Base-by-base conservation (phyloP, 2,888 invertebrate genomes). In the Ashinkailepas kermadecensis region DNA sequence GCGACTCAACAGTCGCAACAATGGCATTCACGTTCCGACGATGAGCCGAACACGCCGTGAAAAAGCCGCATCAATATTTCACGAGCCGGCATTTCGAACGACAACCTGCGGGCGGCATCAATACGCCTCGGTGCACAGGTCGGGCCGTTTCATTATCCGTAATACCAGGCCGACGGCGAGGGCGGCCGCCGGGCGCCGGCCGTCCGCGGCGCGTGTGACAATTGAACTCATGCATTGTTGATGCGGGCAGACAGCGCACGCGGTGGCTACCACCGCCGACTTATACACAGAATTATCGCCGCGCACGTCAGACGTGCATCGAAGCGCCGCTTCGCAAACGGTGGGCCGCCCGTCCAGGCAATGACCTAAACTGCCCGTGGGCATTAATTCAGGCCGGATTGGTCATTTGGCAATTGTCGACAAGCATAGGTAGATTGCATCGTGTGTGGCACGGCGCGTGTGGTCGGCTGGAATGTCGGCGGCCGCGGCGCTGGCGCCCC, bases 101-200 rank as follows among this genome's bases (percentile, higher is more conserved):
- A 23, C 70, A 39, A 39, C 70, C 70, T 18, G 39, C 39, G 10
- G 15, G 39, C 18, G 70, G 39, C 70, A 70, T 70, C 70, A 70
- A 70, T 70, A 70, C 39, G 12, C 70, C 25, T 25, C 23, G 23
- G 39, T 39, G 15, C 15, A 39, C 25, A 4, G 25, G 12, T 39
- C 25, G 70, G 15, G 70, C 70, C 8, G 70, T 70, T 70, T 70
- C 70, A 70, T 70, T 70, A 70, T 70, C 70, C 25, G 70, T 70
- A 70, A 70, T 70, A 70, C 39, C 25, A 70, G 70, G 13, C 39
- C 39, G 39, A 15, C 39, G 70, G 25, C 70, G 70, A 3, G 15
- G 70, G 12, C 15, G 12, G 39, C 13, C 25, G 70, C 10, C 11
- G 12, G 70, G 25, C 70, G 4, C 39, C 23, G 23, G 70, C 70